Base-by-base conservation (phyloP, 1,140 invertebrate genomes). In the Triops cancriformis region DNA sequence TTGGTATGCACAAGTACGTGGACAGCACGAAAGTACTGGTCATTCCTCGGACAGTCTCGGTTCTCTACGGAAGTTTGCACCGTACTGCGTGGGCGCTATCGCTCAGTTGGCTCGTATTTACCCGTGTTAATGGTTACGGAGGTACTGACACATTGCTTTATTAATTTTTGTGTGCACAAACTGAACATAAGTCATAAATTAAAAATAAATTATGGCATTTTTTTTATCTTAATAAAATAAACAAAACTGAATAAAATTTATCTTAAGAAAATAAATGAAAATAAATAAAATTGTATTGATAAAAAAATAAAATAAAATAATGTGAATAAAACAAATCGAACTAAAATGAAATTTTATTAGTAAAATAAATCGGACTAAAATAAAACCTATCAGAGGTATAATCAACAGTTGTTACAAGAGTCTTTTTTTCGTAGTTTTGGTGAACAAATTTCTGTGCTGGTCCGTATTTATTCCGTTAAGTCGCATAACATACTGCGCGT, bases 111-210 rank as follows among this genome's bases (percentile, higher is more conserved):
- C 85, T 93, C 11, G 89, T 93, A 10, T 85, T 94, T 26, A 91
- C 93, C 27, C 95, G 93, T 81, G 90, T 90, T 81, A 89, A 89
- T 79, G 92, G 91, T 2, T 88, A 92, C 80, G 92, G 92, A 72
- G 90, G 90, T 72, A 87, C 74, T 14, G n/a, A 6, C 23, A 37
- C 31, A 2, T 37, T n/a, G n/a, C n/a, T n/a, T n/a, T n/a, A n/a
- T n/a, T 37, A 37, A 4, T 37, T 37, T 7, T 37, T 37, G 2
- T 7, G 2, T 37, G 2, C 31, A 37, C 7, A 37, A 7, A 7
- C 26, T 23, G 51, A 37, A 37, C 2, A 37, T 37, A 37, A 2
- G 31, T 37, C 7, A 37, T 4, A 37, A 37, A 37, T n/a, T n/a
- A n/a, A 37, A 37, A 37, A 37, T 37, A 37, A 37, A 37, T 37